Conservation (phyloP, 1,140 invertebrate species). For the Drosophila mauritiana region DNA sequence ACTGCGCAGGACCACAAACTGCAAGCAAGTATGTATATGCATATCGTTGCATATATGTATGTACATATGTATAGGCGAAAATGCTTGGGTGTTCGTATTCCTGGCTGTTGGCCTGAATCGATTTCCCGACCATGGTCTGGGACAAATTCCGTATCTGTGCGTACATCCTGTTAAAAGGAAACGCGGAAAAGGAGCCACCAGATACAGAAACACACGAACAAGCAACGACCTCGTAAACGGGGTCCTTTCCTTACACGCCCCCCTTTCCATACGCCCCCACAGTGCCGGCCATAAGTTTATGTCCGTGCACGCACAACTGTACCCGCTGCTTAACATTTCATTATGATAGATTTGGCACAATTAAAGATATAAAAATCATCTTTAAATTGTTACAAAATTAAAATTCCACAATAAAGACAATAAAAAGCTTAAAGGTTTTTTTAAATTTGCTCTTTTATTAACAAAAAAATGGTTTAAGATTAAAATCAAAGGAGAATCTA, state of each 20-base stretch:
- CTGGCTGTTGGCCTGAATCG: constrained; percentile 38
- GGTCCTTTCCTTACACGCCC: not conserved
- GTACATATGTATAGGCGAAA: not conserved
- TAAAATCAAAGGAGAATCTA: constrained; percentile 1
- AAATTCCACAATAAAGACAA: no score
- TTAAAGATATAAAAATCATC: no score
- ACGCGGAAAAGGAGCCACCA: constrained; percentile 33
- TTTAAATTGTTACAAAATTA: no score
- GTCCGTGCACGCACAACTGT: not conserved
- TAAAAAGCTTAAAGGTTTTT: not conserved
- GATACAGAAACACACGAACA: constrained; percentile 15
- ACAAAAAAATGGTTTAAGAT: constrained; percentile 1
- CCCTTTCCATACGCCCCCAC: not conserved
- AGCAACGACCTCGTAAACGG: constrained; percentile 18
- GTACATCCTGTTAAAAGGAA: constrained; percentile 17
- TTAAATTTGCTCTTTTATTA: constrained; percentile 1
- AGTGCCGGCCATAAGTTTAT: not conserved
- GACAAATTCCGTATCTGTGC: constrained; percentile 65
- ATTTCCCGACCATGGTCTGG: constrained; percentile 73
- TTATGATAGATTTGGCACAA: not conserved
- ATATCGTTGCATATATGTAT: constrained; percentile 1
- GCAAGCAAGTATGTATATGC: constrained; percentile 18
- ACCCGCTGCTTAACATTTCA: not conserved
- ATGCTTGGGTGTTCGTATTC: constrained; percentile 23
- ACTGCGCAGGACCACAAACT: constrained; percentile 52